These are phyloP conservation scores for Cotesia congregata DNA, from an alignment of 2,888 invertebrate genomes.

Conservation along the genomic window DNA sequence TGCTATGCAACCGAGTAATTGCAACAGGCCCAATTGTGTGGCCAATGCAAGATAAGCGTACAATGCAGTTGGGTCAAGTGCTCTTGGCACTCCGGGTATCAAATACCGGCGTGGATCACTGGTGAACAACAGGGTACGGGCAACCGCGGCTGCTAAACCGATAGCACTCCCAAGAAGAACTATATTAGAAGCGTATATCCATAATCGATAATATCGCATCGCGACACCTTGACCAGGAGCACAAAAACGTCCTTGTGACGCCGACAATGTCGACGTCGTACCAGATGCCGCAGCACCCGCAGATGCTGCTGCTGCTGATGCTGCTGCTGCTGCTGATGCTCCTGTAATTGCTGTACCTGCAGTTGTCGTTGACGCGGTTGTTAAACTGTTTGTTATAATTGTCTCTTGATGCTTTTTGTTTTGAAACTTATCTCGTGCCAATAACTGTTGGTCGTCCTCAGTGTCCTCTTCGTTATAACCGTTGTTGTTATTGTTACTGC, in stretches of 20 bases:
- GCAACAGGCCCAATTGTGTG: conserved; percentile 79
- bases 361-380: conserved; percentile 73
- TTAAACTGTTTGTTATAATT: conserved; percentile 29
- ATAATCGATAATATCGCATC: conserved; percentile 88
- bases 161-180: conserved; percentile 87
- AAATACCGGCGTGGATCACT: conserved; percentile 81
- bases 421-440: conserved; percentile 29
- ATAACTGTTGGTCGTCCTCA: conserved; percentile 14
- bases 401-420: conserved; percentile 34
- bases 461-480: background rate
- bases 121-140: conserved; percentile 75
- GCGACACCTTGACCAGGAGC: conserved; percentile 74
- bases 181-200: conserved; percentile 94
- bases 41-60: conserved; percentile 88
- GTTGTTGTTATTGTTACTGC: conserved; percentile 4
- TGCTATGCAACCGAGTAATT: conserved; percentile 85
- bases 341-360: conserved; percentile 71
- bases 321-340: conserved; percentile 68
- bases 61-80: conserved; percentile 85
- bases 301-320: conserved; percentile 56
- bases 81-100: conserved; percentile 79
- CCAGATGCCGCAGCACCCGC: conserved; percentile 69
- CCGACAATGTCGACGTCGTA: conserved; percentile 63
- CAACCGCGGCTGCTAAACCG: conserved; percentile 84
- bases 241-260: conserved; percentile 69